Conservation (phyloP, 2,113 vertebrate species). For the Mus pahari region DNA sequence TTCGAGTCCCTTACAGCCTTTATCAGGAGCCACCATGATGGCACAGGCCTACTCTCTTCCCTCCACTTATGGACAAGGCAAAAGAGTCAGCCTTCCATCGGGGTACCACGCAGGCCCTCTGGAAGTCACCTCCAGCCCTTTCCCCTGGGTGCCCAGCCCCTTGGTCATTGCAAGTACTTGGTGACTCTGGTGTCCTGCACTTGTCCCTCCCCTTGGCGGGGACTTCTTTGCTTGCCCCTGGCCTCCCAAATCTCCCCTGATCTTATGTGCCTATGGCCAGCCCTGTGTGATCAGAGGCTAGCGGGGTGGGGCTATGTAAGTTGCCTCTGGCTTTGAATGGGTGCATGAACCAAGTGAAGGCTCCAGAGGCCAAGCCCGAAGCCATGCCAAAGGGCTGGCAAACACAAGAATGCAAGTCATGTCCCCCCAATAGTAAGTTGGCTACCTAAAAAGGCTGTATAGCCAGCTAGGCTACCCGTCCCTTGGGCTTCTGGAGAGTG, state of each 20-base stretch:
- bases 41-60: neutral
- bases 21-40: rapidly evolving
- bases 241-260: neutral
- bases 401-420: neutral
- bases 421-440: neutral
- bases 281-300: neutral
- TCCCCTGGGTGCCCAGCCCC: neutral
- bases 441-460: neutral
- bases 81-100: too few species aligned
- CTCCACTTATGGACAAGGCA: neutral
- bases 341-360: neutral
- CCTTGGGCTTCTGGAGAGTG: neutral
- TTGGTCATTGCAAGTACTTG: neutral
- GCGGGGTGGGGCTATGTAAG: neutral
- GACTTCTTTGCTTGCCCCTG: neutral
- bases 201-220: neutral
- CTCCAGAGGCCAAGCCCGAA: neutral
- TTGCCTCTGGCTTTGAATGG: neutral
- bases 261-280: neutral
- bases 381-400: too few species aligned
- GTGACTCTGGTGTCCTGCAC: neutral
- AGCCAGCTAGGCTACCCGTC: neutral
- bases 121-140: neutral
- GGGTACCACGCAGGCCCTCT: neutral
- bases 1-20: neutral